Percentiles rank a stretch among this genome's conserved stretches.
phyloP scores from a whole-genome alignment of 2,888 invertebrate species.

The Aromia moschata region DNA sequence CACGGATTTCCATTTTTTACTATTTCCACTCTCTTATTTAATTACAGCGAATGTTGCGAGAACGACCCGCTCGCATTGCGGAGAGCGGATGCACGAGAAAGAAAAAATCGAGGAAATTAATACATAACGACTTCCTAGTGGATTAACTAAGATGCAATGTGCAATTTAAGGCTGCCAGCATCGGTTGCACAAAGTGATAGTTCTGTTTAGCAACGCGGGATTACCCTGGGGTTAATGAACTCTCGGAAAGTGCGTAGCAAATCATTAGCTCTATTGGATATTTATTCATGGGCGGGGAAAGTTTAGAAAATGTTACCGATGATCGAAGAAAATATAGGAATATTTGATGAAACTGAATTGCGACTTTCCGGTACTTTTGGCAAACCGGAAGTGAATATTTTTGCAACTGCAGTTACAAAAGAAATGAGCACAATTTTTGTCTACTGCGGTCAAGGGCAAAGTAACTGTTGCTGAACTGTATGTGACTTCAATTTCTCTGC shows the following conservation, averaged over 20 bases:
- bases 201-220: background rate
- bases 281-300: too few relatives aligned
- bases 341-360: too few relatives aligned
- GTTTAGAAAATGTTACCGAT: too few relatives aligned
- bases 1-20: background rate
- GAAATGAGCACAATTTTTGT: too few relatives aligned
- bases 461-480: too few relatives aligned
- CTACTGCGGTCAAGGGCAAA: too few relatives aligned
- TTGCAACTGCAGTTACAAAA: too few relatives aligned
- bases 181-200: conserved; percentile 1
- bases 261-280: conserved; percentile 5
- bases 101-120: conserved; percentile 9
- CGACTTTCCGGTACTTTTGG: too few relatives aligned
- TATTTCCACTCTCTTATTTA: conserved; percentile 1
- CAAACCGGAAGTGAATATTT: too few relatives aligned
- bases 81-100: conserved; percentile 2
- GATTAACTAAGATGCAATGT: background rate
- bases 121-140: conserved; percentile 9
- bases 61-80: conserved; percentile 1
- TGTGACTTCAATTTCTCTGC: too few relatives aligned
- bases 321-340: too few relatives aligned
- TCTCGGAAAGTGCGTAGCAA: conserved; percentile 1
- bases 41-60: conserved; percentile 7
- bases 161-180: background rate
- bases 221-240: conserved; percentile 8